Base-by-base conservation (phyloP, 2,888 invertebrate species). In the Crocallis elinguaria region DNA sequence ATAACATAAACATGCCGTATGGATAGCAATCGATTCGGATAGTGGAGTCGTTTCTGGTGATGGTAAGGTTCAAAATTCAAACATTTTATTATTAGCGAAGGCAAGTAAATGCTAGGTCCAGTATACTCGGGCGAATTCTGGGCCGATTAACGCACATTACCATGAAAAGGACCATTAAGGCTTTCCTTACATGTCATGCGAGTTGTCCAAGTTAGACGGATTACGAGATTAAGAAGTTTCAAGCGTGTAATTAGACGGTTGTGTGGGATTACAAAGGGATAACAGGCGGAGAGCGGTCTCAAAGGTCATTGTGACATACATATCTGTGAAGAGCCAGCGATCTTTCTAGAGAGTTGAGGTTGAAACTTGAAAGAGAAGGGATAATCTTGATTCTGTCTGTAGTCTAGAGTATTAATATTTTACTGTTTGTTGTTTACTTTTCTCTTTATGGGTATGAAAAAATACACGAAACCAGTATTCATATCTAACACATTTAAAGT, bases 151-250 rank as follows among this genome's bases (percentile, higher is more conserved):
- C 11, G 21, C 19, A 21, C 37, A 12, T 37, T n/a, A 14, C n/a
- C 39, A 32, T 73, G 66, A 77, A 76, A 74, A 67, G 66, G 60
- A 62, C 87, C 85, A 86, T 86, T 88, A 13, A 33, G 43, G 77
- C 66, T 76, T 75, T 75, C 83, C 53, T 52, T 12, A 21, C 41
- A 49, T 53, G 56, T 57, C 75, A 79, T 71, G 69, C 52, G 55
- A 58, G 69, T 53, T 75, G 75, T 67, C 72, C 74, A 69, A 75
- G 68, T 75, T 69, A 60, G 63, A 62, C 52, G 58, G 67, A 70
- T 68, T 62, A 71, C 51, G 63, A 64, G 69, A 69, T 73, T 65
- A 66, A 64, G 57, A 64, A 64, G 62, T 57, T 68, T 70, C 57
- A 54, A 61, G 56, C 51, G 60, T 60, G 55, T 68, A 72, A 71